Evolutionary conservation across 2,888 invertebrate genomes (phyloP).

Genomic region (Trichogramma evanescens): DNA sequence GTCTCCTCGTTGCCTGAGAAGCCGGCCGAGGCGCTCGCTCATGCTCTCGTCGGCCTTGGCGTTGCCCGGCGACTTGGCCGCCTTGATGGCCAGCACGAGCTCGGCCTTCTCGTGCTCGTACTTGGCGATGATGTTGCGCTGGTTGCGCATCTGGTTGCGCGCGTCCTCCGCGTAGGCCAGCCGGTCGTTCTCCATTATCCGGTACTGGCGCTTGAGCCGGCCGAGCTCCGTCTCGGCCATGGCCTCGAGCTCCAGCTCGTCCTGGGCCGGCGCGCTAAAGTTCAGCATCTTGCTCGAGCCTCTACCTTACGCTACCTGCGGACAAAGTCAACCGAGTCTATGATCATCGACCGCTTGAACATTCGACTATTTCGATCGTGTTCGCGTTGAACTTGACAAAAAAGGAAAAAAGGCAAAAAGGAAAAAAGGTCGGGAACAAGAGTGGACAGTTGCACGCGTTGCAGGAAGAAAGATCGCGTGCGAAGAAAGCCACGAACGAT

Average conservation of each 20-base stretch:
- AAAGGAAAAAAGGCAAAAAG: no score
- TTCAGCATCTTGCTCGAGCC: conserved; percentile 33
- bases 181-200: conserved; percentile 77
- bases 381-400: no score
- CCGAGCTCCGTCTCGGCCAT: conserved; percentile 72
- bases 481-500: no score
- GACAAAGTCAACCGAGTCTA: not conserved
- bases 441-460: no score
- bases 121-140: conserved; percentile 56
- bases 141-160: conserved; percentile 59
- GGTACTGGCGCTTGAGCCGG: conserved; percentile 71
- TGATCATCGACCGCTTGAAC: no score
- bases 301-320: not conserved
- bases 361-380: no score
- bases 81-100: conserved; percentile 56
- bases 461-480: no score
- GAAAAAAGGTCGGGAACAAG: no score
- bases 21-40: conserved; percentile 50
- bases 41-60: conserved; percentile 52
- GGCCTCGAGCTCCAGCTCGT: conserved; percentile 69
- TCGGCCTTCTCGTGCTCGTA: conserved; percentile 59
- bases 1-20: conserved; percentile 54
- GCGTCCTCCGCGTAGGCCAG: conserved; percentile 64
- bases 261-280: conserved; percentile 45
- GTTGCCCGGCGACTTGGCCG: conserved; percentile 54